Base-by-base conservation (phyloP, 2,797 vertebrate species). In the Triplophysa bombifrons region DNA sequence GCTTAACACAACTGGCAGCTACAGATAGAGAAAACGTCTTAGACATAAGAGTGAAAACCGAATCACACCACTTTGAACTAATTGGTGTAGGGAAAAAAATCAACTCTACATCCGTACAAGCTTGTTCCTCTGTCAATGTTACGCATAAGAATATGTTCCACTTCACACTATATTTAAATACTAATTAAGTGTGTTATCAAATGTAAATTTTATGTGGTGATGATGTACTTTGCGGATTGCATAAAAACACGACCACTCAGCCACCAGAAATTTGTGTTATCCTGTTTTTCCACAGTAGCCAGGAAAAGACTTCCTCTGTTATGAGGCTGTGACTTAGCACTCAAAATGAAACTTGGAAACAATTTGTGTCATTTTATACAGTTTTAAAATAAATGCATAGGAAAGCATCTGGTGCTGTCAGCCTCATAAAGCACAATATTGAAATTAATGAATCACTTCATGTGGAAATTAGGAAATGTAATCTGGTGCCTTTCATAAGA, bases 51-150 rank as follows among this genome's bases (percentile, higher is more conserved):
- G 81, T 48, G 70, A 79, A 67, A 69, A 74, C 85, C 78, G 88
- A 82, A 84, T 87, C 84, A 86, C 85, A 82, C 86, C 80, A 85
- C 87, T 90, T 90, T 92, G 89, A 91, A 88, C 88, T 86, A 88
- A 92, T 91, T 87, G 88, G 81, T 76, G 72, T 81, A 72, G 30
- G 30, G 74, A 51, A 80, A 66, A 83, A 78, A 85, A 90, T 87
- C 34, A 64, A 63, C 79, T 20, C 41, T 13, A 53, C 16, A 4
- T 44, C 67, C 68, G 19, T 8, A 48, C 30, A 1, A 50, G 68
- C 69, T 67, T 41, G 61, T 77, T 30, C 11, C 27, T 34, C 25
- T 44, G 22, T 76, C 17, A 46, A 16, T 68, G 4, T 25, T 25
- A 30, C 3, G 30, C 17, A 10, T 48, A 68, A 30, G 3, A 68